Evolutionary conservation across 2,797 vertebrate genomes (phyloP), one percentile per base, ranked within the genome.

Genomic region (Adrianichthys oophorus): DNA sequence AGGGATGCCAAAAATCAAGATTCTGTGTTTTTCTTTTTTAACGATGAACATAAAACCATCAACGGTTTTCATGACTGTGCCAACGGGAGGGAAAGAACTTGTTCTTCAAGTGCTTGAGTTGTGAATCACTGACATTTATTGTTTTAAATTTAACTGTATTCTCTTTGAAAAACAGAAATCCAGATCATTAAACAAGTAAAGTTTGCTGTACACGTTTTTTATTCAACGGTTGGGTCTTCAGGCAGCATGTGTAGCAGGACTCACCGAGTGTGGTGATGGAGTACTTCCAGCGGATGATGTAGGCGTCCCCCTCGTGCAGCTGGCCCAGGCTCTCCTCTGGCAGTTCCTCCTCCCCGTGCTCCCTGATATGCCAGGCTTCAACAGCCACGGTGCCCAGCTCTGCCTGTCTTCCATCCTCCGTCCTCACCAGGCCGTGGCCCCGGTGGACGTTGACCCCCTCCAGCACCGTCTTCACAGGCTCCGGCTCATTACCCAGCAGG

Each of bases 211-310:
- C 17, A 4, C 4, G 5, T 13, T 29, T 17, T 63, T 52, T 17
- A 59, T 16, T 52, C 32, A 49, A 14, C 17, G 15, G 37, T 19
- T 46, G 1, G 1, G 8, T 13, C 23, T 52, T 15, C 42, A 21
- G 44, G 17, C 55, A 46, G 50, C 26, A 0, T 21, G 19, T 21
- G 15, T 3, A 1, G 26, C 26, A 6, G 15, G 46, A 85, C 91
- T 84, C 68, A 93, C 93, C 93, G 0, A 93, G 85, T 1, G 90
- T 92, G 68, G 91, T 93, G 79, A 93, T 69, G 0, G 91, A 93
- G 80, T 93, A 94, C 58, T 91, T 93, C 93, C 93, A 94, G 44
- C 92, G 91, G 59, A 94, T 85, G 80, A 94, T 85, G 67, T 94
- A 94, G 19, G 93, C 85, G 53, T 94, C 91, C 0, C 73, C 82